These are phyloP conservation scores for Semnornis frantzii DNA, from an alignment of 2,113 vertebrate species.

Conservation along the genomic window DNA sequence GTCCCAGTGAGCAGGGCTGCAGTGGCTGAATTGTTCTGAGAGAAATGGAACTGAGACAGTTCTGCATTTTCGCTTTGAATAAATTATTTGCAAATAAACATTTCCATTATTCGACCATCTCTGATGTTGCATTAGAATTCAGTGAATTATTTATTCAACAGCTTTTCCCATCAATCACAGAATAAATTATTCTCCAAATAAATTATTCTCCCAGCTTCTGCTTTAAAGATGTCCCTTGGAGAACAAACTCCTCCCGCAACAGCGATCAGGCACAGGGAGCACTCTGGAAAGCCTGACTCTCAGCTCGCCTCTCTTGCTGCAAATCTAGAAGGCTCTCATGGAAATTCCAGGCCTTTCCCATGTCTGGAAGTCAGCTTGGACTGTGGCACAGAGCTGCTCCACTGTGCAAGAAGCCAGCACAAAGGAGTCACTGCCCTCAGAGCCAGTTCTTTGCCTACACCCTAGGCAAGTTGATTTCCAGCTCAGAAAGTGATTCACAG, in stretches of 20 bases:
- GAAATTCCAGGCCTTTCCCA: neutral
- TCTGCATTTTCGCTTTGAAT: slow-evolving; percentile 54
- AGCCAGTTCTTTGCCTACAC: fast-evolving
- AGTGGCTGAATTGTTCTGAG: neutral
- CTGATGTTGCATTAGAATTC: slow-evolving; percentile 70
- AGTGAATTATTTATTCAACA: slow-evolving; percentile 71
- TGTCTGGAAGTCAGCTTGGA: neutral
- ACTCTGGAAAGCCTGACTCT: slow-evolving; percentile 31
- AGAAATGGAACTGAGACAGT: slow-evolving; percentile 39
- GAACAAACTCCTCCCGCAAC: slow-evolving; percentile 66
- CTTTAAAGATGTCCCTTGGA: slow-evolving; percentile 68
- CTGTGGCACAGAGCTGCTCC: neutral
- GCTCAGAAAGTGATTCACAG: neutral
- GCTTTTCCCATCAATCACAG: slow-evolving; percentile 69
- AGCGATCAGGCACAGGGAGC: slow-evolving; percentile 56
- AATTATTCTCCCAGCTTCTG: slow-evolving; percentile 63
- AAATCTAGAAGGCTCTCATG: neutral
- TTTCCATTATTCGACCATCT: slow-evolving; percentile 67
- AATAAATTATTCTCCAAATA: slow-evolving; percentile 68
- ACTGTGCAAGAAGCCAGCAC: neutral
- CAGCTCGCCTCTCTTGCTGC: neutral
- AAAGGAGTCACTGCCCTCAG: neutral
- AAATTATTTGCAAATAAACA: slow-evolving; percentile 73
- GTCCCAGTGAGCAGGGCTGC: neutral
- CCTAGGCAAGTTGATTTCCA: neutral